Evolutionary conservation across 2,797 vertebrate genomes (phyloP).

Genomic region (Crax fasciolata): DNA sequence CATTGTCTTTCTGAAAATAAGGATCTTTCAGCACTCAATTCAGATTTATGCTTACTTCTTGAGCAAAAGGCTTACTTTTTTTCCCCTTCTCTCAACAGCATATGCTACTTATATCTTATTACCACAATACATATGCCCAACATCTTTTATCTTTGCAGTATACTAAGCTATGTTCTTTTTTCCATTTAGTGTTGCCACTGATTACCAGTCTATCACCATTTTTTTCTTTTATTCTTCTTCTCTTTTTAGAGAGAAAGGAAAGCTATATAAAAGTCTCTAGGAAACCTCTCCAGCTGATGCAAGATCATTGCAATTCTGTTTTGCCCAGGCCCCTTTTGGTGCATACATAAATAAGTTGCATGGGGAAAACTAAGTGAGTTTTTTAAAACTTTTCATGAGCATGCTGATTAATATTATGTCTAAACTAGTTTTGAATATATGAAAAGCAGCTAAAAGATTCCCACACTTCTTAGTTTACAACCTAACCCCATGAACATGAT

Average conservation of each 20-base stretch:
- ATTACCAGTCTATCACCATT: neutral
- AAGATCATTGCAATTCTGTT: neutral
- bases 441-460: neutral
- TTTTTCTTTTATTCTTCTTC: conserved; percentile 14
- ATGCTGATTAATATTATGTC: neutral
- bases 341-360: neutral
- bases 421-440: neutral
- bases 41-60: neutral
- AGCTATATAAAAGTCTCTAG: neutral
- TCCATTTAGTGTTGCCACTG: neutral
- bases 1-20: neutral
- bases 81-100: neutral
- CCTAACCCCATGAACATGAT: neutral
- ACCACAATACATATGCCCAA: neutral
- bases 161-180: neutral
- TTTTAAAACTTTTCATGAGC: neutral
- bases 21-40: neutral
- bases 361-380: neutral
- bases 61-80: neutral
- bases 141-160: neutral
- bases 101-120: neutral
- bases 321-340: neutral
- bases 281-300: neutral
- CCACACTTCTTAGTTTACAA: neutral
- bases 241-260: neutral